Percentiles rank a stretch among this genome's conserved stretches.
phyloP scores from a whole-genome alignment of 2,797 vertebrate genomes.

The Micrastur ruficollis region DNA sequence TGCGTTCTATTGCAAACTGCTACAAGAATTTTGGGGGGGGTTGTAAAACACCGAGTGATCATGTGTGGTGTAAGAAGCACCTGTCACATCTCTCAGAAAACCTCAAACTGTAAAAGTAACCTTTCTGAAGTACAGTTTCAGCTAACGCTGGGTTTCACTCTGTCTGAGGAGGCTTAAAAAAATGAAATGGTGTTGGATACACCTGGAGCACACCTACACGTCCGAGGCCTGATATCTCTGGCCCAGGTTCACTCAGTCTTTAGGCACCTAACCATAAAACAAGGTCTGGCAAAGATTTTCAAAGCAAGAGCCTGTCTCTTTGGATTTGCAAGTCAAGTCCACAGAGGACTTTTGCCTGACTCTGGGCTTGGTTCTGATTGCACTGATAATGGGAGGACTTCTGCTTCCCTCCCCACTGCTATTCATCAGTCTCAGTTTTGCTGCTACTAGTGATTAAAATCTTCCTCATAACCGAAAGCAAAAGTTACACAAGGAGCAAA shows the following conservation, averaged over 20 bases:
- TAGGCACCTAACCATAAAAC: background rate
- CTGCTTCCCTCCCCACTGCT: background rate
- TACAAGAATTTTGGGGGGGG: background rate
- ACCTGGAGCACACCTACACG: background rate
- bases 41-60: background rate
- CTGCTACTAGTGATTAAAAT: background rate
- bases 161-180: background rate
- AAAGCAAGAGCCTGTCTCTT: background rate
- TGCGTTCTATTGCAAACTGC: background rate
- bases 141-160: background rate
- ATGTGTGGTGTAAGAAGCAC: accelerated
- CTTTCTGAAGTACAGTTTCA: background rate
- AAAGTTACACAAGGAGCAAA: background rate
- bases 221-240: background rate
- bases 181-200: background rate
- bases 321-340: background rate
- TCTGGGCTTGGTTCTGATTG: background rate
- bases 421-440: background rate
- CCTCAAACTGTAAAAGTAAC: background rate
- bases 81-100: background rate
- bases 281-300: background rate
- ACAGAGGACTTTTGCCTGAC: background rate
- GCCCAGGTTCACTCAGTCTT: background rate
- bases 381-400: background rate
- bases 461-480: background rate